phyloP scores from a whole-genome alignment of 2,797 vertebrate species.

The Sciurus vulgaris region DNA sequence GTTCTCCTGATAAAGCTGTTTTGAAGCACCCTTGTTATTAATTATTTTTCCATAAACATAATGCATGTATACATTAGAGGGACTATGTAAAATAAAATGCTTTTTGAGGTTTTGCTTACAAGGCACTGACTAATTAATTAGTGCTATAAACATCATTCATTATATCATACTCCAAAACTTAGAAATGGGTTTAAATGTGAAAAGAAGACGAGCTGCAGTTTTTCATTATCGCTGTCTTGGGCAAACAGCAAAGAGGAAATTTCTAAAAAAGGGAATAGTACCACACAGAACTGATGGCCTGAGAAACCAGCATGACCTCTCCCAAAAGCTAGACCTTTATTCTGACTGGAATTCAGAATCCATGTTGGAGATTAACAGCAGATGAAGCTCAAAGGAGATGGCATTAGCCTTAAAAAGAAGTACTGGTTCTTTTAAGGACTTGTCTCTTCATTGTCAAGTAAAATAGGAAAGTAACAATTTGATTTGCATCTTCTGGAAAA shows the following conservation, averaged over 20 bases:
- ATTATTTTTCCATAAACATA: constrained; percentile 51
- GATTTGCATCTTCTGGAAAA: neutral
- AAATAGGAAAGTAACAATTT: neutral
- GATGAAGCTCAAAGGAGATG: neutral
- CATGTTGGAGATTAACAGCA: neutral
- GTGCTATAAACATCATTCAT: neutral
- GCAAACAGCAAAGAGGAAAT: neutral
- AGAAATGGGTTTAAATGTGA: neutral
- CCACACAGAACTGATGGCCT: neutral
- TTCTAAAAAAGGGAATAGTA: neutral
- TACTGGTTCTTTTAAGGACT: neutral
- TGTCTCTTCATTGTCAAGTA: neutral
- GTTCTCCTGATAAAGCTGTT: constrained; percentile 17
- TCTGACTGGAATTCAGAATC: neutral
- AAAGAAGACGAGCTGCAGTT: neutral
- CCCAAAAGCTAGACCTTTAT: neutral
- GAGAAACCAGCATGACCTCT: neutral
- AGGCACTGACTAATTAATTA: neutral
- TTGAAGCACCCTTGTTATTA: constrained; percentile 4
- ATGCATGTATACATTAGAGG: neutral
- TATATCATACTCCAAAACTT: constrained; percentile 27
- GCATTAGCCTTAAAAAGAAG: neutral
- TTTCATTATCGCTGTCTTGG: neutral
- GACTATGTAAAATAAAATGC: neutral
- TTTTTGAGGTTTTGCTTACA: neutral